phyloP scores from a whole-genome alignment of 2,113 vertebrate species.

The Prionailurus viverrinus region DNA sequence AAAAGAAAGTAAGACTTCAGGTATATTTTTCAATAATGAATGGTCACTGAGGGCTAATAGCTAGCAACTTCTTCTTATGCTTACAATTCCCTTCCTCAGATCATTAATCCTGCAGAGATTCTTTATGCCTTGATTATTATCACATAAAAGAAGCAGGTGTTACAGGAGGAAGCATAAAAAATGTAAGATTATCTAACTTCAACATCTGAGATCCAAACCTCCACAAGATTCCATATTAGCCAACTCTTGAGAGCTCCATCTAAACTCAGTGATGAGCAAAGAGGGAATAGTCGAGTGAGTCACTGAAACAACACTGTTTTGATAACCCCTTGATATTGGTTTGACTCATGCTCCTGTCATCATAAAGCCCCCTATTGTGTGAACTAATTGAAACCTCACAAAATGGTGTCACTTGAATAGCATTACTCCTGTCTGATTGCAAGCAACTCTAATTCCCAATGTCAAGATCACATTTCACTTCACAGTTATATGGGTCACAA shows the following conservation, averaged over 20 bases:
- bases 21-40: conserved; percentile 43
- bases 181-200: conserved; percentile 52
- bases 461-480: conserved; percentile 68
- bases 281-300: conserved; percentile 52
- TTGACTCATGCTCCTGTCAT: conserved; percentile 62
- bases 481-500: conserved; percentile 63
- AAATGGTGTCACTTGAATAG: conserved; percentile 67
- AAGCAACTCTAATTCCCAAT: conserved; percentile 63
- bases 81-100: neutral
- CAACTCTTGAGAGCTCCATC: conserved; percentile 30
- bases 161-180: conserved; percentile 3
- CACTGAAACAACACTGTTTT: conserved; percentile 43
- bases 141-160: neutral
- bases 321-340: conserved; percentile 42
- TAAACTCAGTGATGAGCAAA: conserved; percentile 54
- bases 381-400: conserved; percentile 76
- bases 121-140: conserved; percentile 45
- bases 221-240: conserved; percentile 56
- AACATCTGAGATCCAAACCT: conserved; percentile 26
- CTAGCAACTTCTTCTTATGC: neutral
- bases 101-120: conserved; percentile 36
- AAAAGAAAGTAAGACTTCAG: neutral
- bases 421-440: conserved; percentile 61
- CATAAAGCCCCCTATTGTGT: conserved; percentile 60
- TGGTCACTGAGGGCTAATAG: conserved; percentile 11